Conservation (phyloP, 2,888 invertebrate species). For the Paralinhomoeus sp. region DNA sequence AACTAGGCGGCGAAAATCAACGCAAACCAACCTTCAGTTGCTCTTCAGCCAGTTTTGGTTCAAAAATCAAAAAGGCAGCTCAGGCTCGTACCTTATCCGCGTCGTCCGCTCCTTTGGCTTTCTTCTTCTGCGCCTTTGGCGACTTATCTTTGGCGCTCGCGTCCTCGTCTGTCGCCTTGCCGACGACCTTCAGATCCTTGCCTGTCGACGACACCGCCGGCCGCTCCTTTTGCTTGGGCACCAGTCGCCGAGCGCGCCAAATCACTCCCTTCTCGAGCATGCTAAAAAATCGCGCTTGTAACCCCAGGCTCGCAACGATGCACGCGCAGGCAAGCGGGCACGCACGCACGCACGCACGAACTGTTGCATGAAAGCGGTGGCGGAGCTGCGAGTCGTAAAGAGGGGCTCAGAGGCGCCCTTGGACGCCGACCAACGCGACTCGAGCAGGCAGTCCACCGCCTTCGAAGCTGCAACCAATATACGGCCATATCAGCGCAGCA, state of each 20-base stretch:
- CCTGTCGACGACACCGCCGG: background rate
- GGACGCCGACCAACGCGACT: conserved; percentile 59
- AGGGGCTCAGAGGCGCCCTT: conserved; percentile 41
- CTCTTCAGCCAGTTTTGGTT: no score
- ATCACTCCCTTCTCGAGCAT: conserved; percentile 14
- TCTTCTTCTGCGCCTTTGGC: conserved; percentile 34
- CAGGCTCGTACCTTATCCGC: conserved; percentile 32
- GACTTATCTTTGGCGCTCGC: conserved; percentile 29
- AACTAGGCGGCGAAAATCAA: no score
- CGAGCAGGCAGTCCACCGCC: conserved; percentile 69
- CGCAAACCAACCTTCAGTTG: no score
- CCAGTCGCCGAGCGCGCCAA: conserved; percentile 20
- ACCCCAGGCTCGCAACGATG: background rate
- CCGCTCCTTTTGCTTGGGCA: conserved; percentile 19
- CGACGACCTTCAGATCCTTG: conserved; percentile 32
- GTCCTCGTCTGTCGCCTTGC: conserved; percentile 34
- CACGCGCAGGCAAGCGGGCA: background rate
- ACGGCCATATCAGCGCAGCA: no score
- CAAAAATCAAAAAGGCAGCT: no score
- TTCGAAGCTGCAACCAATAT: conserved; percentile 33
- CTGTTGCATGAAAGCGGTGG: conserved; percentile 5
- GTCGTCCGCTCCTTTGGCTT: conserved; percentile 31
- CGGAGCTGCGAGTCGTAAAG: conserved; percentile 54
- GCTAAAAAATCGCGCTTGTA: no score
- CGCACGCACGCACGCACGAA: background rate